Conservation (phyloP, 2,113 vertebrate genomes). For the Sebastes fasciatus region DNA sequence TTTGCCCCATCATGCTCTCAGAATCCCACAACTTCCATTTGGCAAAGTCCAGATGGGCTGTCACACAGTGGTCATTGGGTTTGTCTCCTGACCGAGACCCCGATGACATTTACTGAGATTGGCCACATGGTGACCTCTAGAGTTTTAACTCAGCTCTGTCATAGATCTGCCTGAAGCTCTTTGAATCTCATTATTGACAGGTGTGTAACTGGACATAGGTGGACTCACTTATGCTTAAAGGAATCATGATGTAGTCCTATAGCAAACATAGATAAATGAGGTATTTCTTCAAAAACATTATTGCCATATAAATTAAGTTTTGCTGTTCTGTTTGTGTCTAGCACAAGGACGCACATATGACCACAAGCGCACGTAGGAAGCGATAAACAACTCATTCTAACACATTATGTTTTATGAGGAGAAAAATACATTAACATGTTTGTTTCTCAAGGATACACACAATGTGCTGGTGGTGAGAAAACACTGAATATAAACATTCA, state of each 20-base stretch:
- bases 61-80: not conserved
- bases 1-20: not conserved
- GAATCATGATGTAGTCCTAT: not conserved
- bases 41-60: not conserved
- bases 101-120: not conserved
- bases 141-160: not conserved
- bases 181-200: not conserved
- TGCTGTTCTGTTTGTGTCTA: not conserved
- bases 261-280: not conserved
- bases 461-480: not conserved
- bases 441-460: not conserved
- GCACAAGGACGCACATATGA: not conserved
- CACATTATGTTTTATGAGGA: not conserved
- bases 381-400: not conserved
- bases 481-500: not conserved
- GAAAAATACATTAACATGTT: not conserved
- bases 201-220: not conserved
- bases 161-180: not conserved
- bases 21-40: slow-evolving; percentile 11
- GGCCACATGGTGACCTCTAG: not conserved
- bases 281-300: not conserved
- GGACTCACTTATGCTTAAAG: not conserved
- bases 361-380: not conserved
- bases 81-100: slow-evolving; percentile 1
- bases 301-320: not conserved